Evolutionary conservation across 2,888 invertebrate species (phyloP), one percentile per base, ranked within the genome.

Genomic region (Notodonta dromedarius): DNA sequence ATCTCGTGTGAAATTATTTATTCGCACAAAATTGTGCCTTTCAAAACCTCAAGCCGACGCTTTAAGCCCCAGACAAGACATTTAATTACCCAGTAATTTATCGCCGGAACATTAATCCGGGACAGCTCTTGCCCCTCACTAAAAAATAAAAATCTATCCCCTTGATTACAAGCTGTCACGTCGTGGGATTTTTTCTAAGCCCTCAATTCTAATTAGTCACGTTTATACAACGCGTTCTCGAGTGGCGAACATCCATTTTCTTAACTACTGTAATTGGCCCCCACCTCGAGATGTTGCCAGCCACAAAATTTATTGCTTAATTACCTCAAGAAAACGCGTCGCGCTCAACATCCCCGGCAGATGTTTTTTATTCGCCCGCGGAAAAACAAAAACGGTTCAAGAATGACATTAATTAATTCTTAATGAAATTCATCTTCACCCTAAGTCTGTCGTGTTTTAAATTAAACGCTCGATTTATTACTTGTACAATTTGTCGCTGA

Each of bases 391-490:
- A 91, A 91, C 91, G 86, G 84, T 87, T 90, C 90, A 93, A 93
- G 93, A 91, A 93, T 93, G 93, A 93, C 93, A 93, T 93, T 93
- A 93, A 93, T 93, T 93, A 93, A 93, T 93, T 93, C 93, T 93
- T 93, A 93, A 93, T 93, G 93, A 93, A 93, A 93, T 93, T 92
- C 93, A 92, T 93, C 93, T 93, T 91, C 93, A 87, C 93, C 93
- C 93, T 88, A 89, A 78, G 69, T 44, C 44, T 56, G 74, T 56
- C 85, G 84, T 84, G 90, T 89, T 92, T 92, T 92, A 92, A 93
- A 90, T 92, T 92, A 87, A 91, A 90, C 79, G 86, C 80, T 84
- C 88, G 89, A 93, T 93, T 93, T 93, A 92, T 93, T 89, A 82
- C 91, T 87, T 80, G 91, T 87, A 90, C 91, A 92, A 93, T 93